Base-by-base conservation (phyloP, 2,888 invertebrate genomes). In the Ischnus inquisitorius region DNA sequence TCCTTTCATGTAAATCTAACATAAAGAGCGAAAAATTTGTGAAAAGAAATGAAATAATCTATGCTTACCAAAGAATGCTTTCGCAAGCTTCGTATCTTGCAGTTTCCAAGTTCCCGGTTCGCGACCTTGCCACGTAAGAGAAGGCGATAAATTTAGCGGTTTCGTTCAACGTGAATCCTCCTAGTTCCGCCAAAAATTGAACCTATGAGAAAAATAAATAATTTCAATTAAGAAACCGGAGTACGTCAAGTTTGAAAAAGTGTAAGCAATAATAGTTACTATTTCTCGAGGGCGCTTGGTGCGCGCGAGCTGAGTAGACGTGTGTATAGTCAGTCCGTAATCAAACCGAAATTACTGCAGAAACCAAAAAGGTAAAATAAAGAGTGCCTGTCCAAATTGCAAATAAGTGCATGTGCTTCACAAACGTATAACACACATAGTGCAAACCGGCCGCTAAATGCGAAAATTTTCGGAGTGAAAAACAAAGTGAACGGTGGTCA, bases 101-200 rank as follows among this genome's bases (percentile, higher is more conserved):
- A 71, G 12, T 34, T 54, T 28, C 19, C 51, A 1, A 10, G 71
- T 71, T 22, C 54, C 54, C 34, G 28, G 51, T n/a, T 71, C 71
- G 3, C 71, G 71, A 28, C 71, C 71, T 34, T 71, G 71, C 54
- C 71, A 71, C 22, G 71, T 71, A 6, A 71, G 14, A 3, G 71
- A 71, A n/a, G 71, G 71, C 28, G 71, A 71, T n/a, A 71, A 54
- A 25, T n/a, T 71, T 71, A 2, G 54, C 60, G 3, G 71, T 54
- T 54, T 71, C 71, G 2, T 71, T 54, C n/a, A 71, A 5, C 51
- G 25, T 54, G 22, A 12, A 71, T 2, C 69, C 51, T 69, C 69
- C 69, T 16, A 69, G 51, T 16, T 19, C 69, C 5, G 48, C 46
- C 48, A 69, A 48, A 48, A 48, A 48, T 39, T 12, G n/a, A 48